Evolutionary conservation across 1,140 invertebrate genomes (phyloP).

Genomic region (Drosophila virilis): DNA sequence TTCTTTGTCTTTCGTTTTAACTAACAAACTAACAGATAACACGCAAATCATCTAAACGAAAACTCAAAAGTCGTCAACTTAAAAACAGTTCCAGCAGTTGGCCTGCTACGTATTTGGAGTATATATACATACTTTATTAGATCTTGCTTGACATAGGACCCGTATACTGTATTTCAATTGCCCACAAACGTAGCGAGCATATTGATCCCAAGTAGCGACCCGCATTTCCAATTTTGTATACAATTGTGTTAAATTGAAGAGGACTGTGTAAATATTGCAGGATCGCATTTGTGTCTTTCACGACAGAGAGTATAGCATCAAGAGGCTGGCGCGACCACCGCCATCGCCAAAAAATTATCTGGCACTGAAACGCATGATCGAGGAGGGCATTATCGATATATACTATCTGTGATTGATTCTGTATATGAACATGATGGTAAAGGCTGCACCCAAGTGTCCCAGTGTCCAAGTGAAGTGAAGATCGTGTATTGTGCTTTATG

Average conservation of each 20-base stretch:
- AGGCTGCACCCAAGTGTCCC: slow-evolving; percentile 22
- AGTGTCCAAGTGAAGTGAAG: slow-evolving; percentile 22
- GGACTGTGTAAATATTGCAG: slow-evolving; percentile 67
- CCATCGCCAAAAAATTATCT: slow-evolving; percentile 77
- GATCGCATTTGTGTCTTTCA: slow-evolving; percentile 79
- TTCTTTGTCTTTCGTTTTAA: slow-evolving; percentile 16
- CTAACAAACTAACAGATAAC: slow-evolving; percentile 22
- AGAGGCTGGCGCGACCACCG: slow-evolving; percentile 70
- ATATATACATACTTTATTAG: background rate
- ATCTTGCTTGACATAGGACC: slow-evolving; percentile 27
- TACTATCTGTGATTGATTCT: slow-evolving; percentile 64
- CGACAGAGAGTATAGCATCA: slow-evolving; percentile 77
- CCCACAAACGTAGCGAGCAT: background rate
- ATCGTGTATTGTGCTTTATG: slow-evolving; percentile 39
- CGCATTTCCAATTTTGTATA: background rate
- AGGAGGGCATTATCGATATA: slow-evolving; percentile 72
- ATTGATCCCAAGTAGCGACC: slow-evolving; percentile 14
- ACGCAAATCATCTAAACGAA: slow-evolving; percentile 21
- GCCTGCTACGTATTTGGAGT: slow-evolving; percentile 9
- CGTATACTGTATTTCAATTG: background rate
- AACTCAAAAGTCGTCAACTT: background rate
- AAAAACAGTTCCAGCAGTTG: background rate
- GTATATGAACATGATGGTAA: slow-evolving; percentile 6
- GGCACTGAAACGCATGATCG: slow-evolving; percentile 78
- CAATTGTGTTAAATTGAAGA: slow-evolving; percentile 15